phyloP scores from a whole-genome alignment of 2,888 invertebrate species.

The Nemapogon koenigi region DNA sequence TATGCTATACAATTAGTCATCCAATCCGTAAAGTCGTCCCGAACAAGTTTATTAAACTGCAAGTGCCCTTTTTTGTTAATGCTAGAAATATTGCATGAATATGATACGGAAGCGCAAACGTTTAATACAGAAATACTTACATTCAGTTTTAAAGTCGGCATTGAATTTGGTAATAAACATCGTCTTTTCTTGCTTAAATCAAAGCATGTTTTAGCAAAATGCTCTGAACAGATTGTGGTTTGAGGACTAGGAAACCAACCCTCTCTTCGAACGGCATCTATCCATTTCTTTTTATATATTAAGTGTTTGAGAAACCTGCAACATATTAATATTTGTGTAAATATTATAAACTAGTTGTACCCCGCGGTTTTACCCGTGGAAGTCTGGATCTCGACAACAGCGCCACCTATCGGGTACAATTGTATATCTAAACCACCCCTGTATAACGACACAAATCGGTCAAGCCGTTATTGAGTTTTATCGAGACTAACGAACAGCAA shows the following conservation, averaged over 20 bases:
- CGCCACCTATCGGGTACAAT: no score
- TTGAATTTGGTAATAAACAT: conserved; percentile 3
- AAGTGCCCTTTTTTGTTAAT: no score
- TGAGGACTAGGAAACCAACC: conserved; percentile 5
- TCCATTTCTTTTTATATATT: conserved; percentile 1
- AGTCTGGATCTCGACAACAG: neutral
- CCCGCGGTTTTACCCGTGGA: no score
- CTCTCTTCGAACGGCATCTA: conserved; percentile 7
- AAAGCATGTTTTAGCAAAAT: neutral
- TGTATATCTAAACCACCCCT: neutral
- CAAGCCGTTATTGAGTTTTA: no score
- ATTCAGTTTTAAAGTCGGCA: conserved; percentile 6
- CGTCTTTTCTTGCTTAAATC: conserved; percentile 3
- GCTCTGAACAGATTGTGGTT: conserved; percentile 5
- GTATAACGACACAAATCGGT: no score
- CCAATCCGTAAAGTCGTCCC: no score
- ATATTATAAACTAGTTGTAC: neutral
- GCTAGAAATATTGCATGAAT: neutral
- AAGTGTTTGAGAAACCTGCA: conserved; percentile 1
- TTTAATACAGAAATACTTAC: neutral
- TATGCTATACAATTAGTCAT: no score
- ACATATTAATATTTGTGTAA: neutral
- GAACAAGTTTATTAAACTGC: no score
- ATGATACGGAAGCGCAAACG: neutral
- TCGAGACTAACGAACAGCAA: no score